These are phyloP conservation scores for Sarcophaga variegata DNA, from an alignment of 2,888 invertebrate genomes.

Conservation along the genomic window DNA sequence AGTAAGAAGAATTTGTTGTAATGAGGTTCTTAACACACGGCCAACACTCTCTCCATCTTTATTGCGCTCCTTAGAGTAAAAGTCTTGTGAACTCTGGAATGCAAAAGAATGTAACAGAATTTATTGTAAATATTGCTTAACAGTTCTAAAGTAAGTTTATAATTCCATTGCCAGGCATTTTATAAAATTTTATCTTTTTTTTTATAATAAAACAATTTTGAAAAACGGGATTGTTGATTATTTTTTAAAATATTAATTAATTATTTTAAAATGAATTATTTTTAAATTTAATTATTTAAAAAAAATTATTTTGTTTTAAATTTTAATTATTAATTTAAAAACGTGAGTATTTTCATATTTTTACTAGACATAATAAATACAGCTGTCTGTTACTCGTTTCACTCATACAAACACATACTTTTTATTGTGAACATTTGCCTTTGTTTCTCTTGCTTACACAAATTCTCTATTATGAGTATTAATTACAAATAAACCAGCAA, in stretches of 20 bases:
- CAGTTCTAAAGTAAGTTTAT: too few species aligned
- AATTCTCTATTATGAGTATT: neutral
- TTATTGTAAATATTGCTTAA: neutral
- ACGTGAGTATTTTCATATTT: neutral
- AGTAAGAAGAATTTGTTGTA: constrained; percentile 50
- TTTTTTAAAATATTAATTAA: too few species aligned
- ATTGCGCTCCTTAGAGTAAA: constrained; percentile 76
- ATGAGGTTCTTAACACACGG: constrained; percentile 53
- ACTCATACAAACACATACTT: neutral
- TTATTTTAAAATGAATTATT: too few species aligned
- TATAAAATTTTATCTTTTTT: too few species aligned
- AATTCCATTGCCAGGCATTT: too few species aligned
- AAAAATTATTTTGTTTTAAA: too few species aligned
- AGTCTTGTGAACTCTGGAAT: constrained; percentile 79
- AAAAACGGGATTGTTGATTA: too few species aligned
- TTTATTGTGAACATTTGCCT: neutral
- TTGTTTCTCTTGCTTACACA: neutral
- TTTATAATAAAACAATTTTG: too few species aligned
- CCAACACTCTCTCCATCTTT: constrained; percentile 30
- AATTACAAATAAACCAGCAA: neutral
- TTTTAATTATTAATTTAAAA: too few species aligned
- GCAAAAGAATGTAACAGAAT: constrained; percentile 33
- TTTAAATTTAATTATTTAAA: too few species aligned
- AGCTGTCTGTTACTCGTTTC: too few species aligned
- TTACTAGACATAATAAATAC: neutral